phyloP scores from a whole-genome alignment of 2,113 vertebrate species.

The Poeciliopsis turrubarensis region DNA sequence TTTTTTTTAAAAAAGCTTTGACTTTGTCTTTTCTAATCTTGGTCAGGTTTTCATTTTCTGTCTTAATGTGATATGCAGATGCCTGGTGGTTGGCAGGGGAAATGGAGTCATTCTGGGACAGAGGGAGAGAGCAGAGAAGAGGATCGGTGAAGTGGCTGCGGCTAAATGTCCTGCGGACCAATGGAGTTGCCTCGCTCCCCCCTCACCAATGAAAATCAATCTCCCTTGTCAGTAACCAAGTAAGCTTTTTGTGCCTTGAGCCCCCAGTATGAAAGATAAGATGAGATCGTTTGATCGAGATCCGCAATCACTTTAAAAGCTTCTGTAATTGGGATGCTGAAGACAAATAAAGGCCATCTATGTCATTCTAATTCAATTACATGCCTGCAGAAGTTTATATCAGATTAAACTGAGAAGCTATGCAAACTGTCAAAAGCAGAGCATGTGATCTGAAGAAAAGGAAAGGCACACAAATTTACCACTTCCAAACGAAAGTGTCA shows the following conservation, averaged over 20 bases:
- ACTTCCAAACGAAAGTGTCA: no score
- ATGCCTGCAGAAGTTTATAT: conserved; percentile 20
- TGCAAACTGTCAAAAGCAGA: no score
- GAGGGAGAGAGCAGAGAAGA: neutral
- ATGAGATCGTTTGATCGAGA: conserved; percentile 12
- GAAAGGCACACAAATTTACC: no score
- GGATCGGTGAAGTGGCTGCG: neutral
- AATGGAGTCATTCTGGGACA: neutral
- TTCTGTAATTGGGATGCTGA: conserved; percentile 13
- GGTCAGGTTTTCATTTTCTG: neutral
- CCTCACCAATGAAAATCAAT: neutral
- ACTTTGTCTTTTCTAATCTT: no score
- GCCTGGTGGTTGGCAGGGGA: neutral
- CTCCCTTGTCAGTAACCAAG: neutral
- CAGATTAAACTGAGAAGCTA: neutral
- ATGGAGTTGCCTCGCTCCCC: neutral
- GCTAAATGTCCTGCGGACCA: neutral
- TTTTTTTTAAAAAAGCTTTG: no score
- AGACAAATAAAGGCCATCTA: neutral
- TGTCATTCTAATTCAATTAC: conserved; percentile 13
- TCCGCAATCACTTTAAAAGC: conserved; percentile 32
- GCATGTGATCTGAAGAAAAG: no score
- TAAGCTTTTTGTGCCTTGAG: neutral
- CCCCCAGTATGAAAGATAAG: neutral
- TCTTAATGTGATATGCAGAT: neutral